These are phyloP conservation scores for Pemphredon lugubris DNA, from an alignment of 2,888 invertebrate genomes.

Conservation along the genomic window DNA sequence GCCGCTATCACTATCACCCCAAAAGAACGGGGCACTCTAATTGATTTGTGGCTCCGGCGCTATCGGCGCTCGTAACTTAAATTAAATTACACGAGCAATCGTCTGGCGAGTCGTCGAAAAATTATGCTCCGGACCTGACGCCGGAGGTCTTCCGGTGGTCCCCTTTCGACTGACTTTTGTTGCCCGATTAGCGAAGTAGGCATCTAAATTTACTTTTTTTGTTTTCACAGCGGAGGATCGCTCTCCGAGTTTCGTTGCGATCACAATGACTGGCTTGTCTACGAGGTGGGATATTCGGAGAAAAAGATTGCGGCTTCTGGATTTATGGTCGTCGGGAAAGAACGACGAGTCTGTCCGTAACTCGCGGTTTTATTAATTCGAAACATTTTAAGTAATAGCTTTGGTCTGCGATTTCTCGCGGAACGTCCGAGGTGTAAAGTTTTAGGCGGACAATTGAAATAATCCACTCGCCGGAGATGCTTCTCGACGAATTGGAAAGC, in stretches of 20 bases:
- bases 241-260: not conserved
- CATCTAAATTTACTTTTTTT: no score
- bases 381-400: no score
- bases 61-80: slow-evolving; percentile 77
- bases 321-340: no score
- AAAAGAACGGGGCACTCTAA: slow-evolving; percentile 75
- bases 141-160: slow-evolving; percentile 43
- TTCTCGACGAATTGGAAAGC: not conserved
- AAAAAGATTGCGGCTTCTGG: no score
- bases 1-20: slow-evolving; percentile 75
- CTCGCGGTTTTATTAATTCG: no score
- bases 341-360: no score
- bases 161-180: slow-evolving; percentile 3
- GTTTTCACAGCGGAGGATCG: not conserved
- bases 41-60: slow-evolving; percentile 77
- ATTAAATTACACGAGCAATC: slow-evolving; percentile 77
- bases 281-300: no score
- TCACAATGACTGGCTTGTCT: no score
- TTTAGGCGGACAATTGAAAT: no score
- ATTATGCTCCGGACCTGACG: slow-evolving; percentile 48
- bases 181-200: not conserved
- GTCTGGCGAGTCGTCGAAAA: slow-evolving; percentile 58
- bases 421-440: no score
- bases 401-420: no score
- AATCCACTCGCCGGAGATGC: no score